These are phyloP conservation scores for Trogon surrucura DNA, from an alignment of 2,113 vertebrate genomes.

Conservation along the genomic window DNA sequence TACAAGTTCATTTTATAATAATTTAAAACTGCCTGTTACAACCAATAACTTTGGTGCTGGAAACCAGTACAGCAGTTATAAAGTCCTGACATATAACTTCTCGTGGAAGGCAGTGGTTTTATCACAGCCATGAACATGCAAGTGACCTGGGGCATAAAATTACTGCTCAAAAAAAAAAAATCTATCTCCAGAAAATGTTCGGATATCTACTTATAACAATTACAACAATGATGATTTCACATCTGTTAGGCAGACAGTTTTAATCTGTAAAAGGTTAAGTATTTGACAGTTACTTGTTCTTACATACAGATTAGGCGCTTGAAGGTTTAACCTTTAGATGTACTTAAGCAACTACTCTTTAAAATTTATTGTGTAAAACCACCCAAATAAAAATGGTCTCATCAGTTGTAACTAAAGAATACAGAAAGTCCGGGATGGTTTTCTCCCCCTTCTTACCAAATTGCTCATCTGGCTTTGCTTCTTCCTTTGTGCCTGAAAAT, in stretches of 20 bases:
- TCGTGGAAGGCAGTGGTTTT: slow-evolving; percentile 52
- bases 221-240: slow-evolving; percentile 67
- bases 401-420: slow-evolving; percentile 46
- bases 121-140: slow-evolving; percentile 16
- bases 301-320: slow-evolving; percentile 70
- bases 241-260: slow-evolving; percentile 75
- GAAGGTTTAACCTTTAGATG: slow-evolving; percentile 75
- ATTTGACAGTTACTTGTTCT: slow-evolving; percentile 77
- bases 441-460: slow-evolving; percentile 22
- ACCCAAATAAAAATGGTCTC: slow-evolving; percentile 68
- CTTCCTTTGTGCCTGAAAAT: slow-evolving; percentile 46
- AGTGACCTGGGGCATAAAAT: slow-evolving; percentile 66
- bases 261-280: slow-evolving; percentile 78
- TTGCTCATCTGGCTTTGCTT: slow-evolving; percentile 39
- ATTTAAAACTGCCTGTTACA: slow-evolving; percentile 23
- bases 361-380: slow-evolving; percentile 61
- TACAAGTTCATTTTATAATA: slow-evolving; percentile 32
- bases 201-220: slow-evolving; percentile 72
- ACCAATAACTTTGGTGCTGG: slow-evolving; percentile 36
- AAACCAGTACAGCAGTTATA: slow-evolving; percentile 43
- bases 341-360: slow-evolving; percentile 64
- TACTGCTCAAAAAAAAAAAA: slow-evolving; percentile 26
- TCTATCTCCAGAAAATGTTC: slow-evolving; percentile 57
- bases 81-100: slow-evolving; percentile 43
- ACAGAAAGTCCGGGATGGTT: background rate